Evolutionary conservation across 2,888 invertebrate genomes (phyloP), one percentile per base, ranked within the genome.

Genomic region (Hydropsyche betteni): DNA sequence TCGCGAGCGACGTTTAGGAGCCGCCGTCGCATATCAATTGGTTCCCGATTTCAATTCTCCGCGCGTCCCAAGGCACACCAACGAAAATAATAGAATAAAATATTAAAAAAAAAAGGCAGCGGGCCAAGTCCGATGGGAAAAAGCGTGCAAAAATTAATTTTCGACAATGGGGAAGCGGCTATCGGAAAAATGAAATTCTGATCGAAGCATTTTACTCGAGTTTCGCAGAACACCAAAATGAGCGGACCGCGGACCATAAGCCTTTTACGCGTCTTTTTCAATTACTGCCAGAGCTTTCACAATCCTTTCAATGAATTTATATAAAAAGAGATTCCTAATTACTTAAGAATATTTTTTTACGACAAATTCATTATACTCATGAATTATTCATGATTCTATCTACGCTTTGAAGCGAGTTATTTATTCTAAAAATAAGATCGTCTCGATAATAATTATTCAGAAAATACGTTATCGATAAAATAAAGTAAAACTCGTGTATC

Each of bases 21-120:
- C 75, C 72, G 58, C 72, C 61, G 58, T 34, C 58, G 75, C 58
- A 75, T 78, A 76, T 78, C 75, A 78, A 78, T 78, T 78, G 78
- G 76, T 76, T 78, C 10, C 64, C 71, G 34, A 75, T 78, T 77
- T 75, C 78, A 74, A 75, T 78, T 78, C 78, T 64, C 69, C 58
- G 72, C 78, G 70, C 73, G 68, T 75, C 75, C 24, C 36, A 14
- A n/a, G 38, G 34, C 4, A 14, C 44, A 44, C 10, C 44, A 10
- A 44, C 10, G 44, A 44, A 44, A 44, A 44, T 44, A 44, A 44
- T 8, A 44, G 3, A 44, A 44, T 8, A 44, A 44, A 44, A 44
- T 44, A 44, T 44, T n/a, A n/a, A 24, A 58, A 72, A 72, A 51
- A 74, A 74, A 51, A 74, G 52, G 44, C 7, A 24, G 53, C 5